A percentile compares a stretch with the other conserved stretches of the same genome.
These are phyloP conservation scores for Oreortyx pictus DNA, from an alignment of 2,797 vertebrate genomes.

Conservation along the genomic window DNA sequence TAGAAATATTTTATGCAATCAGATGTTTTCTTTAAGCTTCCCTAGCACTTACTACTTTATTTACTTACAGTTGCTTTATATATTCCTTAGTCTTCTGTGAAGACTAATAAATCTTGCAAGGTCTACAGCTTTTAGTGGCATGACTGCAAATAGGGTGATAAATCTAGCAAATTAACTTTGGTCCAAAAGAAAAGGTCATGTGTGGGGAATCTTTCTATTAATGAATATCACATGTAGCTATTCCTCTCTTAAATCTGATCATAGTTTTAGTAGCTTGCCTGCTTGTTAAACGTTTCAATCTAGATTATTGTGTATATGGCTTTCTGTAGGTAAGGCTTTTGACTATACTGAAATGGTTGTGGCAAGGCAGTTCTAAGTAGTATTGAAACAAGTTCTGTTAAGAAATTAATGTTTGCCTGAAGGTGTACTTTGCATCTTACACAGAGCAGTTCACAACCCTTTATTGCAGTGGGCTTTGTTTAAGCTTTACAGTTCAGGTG, in stretches of 20 bases:
- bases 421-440: neutral
- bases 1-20: neutral
- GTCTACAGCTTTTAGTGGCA: neutral
- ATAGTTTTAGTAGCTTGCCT: neutral
- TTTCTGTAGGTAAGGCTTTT: neutral
- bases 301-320: neutral
- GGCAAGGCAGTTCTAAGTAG: neutral
- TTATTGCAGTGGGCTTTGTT: conserved; percentile 10
- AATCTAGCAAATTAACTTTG: neutral
- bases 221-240: neutral
- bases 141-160: neutral
- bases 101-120: neutral
- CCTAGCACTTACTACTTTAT: neutral
- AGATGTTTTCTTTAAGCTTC: neutral
- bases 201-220: neutral
- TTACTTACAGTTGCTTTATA: neutral
- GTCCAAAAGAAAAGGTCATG: neutral
- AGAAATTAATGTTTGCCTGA: neutral
- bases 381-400: neutral
- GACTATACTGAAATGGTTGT: neutral
- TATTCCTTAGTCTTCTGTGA: neutral
- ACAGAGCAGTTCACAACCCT: neutral
- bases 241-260: neutral
- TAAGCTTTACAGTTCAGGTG: neutral
- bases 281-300: neutral